These are phyloP conservation scores for Littorina saxatilis DNA, from an alignment of 1,140 invertebrate genomes.

Conservation along the genomic window DNA sequence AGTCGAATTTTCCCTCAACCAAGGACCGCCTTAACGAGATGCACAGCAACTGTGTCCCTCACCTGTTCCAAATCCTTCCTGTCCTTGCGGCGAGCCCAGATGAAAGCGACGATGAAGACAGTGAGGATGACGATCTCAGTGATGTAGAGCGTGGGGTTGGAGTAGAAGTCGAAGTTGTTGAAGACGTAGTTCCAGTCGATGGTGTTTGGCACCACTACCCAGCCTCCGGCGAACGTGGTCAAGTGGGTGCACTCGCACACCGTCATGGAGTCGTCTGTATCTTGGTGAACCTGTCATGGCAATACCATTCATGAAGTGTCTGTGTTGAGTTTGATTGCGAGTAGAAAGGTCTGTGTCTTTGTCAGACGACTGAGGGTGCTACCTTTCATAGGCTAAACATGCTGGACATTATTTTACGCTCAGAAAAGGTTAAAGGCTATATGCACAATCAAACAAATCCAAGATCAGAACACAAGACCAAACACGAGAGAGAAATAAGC, in stretches of 20 bases:
- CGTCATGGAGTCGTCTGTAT: slow-evolving; percentile 51
- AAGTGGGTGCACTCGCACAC: slow-evolving; percentile 73
- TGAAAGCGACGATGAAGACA: slow-evolving; percentile 75
- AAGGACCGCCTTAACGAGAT: too few species aligned
- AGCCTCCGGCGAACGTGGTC: slow-evolving; percentile 74
- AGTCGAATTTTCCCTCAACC: too few species aligned
- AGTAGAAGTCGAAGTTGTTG: slow-evolving; percentile 77
- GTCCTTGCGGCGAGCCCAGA: slow-evolving; percentile 78
- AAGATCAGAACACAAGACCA: too few species aligned
- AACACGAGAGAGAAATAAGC: too few species aligned
- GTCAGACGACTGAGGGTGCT: background rate
- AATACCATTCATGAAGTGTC: too few species aligned
- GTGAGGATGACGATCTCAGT: slow-evolving; percentile 77
- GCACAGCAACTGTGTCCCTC: background rate
- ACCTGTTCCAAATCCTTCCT: slow-evolving; percentile 77
- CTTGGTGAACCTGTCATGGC: slow-evolving; percentile 54
- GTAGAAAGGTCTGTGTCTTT: too few species aligned
- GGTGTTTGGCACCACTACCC: slow-evolving; percentile 73
- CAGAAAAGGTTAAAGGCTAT: too few species aligned
- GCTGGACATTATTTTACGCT: too few species aligned
- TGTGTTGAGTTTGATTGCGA: background rate
- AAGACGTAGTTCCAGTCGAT: slow-evolving; percentile 76
- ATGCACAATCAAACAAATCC: too few species aligned
- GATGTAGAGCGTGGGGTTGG: slow-evolving; percentile 79
- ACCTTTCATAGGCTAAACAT: background rate